phyloP scores from a whole-genome alignment of 2,113 vertebrate genomes.

The Nibea albiflora region DNA sequence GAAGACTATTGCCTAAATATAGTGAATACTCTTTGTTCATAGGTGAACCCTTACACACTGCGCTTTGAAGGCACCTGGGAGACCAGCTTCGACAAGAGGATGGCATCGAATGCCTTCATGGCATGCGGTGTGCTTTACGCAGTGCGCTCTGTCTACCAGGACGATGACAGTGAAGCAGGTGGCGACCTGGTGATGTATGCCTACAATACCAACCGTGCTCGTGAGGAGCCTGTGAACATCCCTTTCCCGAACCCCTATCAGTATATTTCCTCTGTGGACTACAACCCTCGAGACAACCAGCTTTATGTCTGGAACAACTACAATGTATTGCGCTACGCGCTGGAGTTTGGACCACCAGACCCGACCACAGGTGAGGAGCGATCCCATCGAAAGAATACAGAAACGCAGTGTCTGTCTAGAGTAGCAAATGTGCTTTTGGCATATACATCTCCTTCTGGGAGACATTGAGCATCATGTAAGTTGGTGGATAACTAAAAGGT shows the following conservation, averaged over 20 bases:
- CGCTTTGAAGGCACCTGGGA: slow-evolving; percentile 97
- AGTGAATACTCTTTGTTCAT: background rate
- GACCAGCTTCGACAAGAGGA: slow-evolving; percentile 93
- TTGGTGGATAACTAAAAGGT: background rate
- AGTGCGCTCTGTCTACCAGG: slow-evolving; percentile 92
- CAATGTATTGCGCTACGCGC: slow-evolving; percentile 91
- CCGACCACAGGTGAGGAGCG: slow-evolving; percentile 86
- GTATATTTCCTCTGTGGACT: slow-evolving; percentile 94
- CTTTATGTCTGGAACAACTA: slow-evolving; percentile 99
- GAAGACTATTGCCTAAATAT: background rate
- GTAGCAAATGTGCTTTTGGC: background rate
- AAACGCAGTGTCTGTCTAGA: background rate
- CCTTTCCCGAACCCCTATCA: slow-evolving; percentile 96
- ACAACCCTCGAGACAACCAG: slow-evolving; percentile 96
- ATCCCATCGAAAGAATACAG: background rate
- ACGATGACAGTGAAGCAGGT: slow-evolving; percentile 92
- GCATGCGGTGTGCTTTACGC: slow-evolving; percentile 95
- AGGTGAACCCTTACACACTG: slow-evolving; percentile 95
- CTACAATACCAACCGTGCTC: slow-evolving; percentile 92
- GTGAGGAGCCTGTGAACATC: slow-evolving; percentile 87
- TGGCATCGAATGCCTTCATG: slow-evolving; percentile 98
- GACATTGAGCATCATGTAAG: background rate
- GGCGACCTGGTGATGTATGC: slow-evolving; percentile 92
- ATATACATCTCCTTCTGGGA: background rate
- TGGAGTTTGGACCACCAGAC: slow-evolving; percentile 92